phyloP scores from a whole-genome alignment of 1,140 invertebrate species.

The Frieseomelitta varia region DNA sequence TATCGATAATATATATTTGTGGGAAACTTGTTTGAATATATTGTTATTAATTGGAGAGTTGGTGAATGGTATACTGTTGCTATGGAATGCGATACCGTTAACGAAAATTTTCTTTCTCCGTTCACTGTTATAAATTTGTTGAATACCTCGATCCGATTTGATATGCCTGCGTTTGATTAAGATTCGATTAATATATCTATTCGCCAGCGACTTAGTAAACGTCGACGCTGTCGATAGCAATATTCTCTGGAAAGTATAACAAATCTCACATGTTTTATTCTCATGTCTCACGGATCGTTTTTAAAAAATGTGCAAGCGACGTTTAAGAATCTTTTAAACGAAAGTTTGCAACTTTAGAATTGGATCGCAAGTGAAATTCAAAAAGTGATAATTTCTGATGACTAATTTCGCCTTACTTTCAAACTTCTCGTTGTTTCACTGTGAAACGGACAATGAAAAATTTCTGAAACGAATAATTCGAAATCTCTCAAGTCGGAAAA shows the following conservation, averaged over 20 bases:
- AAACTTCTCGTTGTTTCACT: not conserved
- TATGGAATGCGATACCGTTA: conserved; percentile 2
- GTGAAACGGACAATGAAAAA: not conserved
- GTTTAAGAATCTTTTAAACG: not conserved
- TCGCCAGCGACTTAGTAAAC: not conserved
- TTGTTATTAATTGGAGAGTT: not conserved
- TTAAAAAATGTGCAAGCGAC: not conserved
- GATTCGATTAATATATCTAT: not conserved
- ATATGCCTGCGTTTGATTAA: conserved; percentile 1
- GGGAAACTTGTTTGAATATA: not conserved
- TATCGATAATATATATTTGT: conserved; percentile 1
- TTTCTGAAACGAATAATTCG: too few species aligned
- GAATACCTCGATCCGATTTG: not conserved
- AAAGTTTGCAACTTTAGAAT: too few species aligned
- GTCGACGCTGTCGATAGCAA: not conserved
- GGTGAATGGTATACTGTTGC: not conserved
- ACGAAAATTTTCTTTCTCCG: conserved; percentile 8
- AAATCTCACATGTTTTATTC: not conserved
- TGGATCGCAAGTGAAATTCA: not conserved
- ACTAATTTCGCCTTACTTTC: not conserved
- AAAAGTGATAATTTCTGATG: not conserved
- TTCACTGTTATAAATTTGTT: conserved; percentile 20
- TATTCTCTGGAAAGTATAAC: not conserved
- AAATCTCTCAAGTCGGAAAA: too few species aligned
- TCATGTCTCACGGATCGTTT: not conserved